Evolutionary conservation across 1,140 invertebrate genomes (phyloP).

Genomic region (Pseudoatta argentina): DNA sequence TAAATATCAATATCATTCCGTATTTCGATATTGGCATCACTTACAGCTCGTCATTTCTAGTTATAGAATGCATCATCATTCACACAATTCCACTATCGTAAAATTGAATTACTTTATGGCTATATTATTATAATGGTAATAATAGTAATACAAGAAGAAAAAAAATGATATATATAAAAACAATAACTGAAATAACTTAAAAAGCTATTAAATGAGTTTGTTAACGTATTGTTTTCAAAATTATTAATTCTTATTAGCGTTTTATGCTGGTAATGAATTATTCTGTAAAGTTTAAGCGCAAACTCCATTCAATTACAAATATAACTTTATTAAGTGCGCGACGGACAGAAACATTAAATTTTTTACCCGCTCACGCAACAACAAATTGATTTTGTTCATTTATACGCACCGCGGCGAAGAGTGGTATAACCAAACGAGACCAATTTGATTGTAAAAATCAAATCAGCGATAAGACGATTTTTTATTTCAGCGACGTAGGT

Average conservation of each 20-base stretch:
- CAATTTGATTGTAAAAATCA: conserved; percentile 32
- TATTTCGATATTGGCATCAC: not conserved
- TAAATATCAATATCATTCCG: conserved; percentile 21
- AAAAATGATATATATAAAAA: not conserved
- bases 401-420: not conserved
- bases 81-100: not conserved
- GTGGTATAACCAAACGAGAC: conserved; percentile 25
- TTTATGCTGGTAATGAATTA: conserved; percentile 7
- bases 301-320: conserved; percentile 20
- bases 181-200: not conserved
- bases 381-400: conserved; percentile 43
- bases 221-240: not conserved
- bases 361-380: conserved; percentile 22
- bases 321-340: not conserved
- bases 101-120: not conserved
- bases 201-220: not conserved
- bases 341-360: conserved; percentile 17
- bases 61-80: not conserved
- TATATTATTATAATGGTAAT: not conserved
- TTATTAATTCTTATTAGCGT: not conserved
- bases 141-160: too few species aligned
- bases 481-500: not conserved
- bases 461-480: conserved; percentile 15
- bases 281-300: not conserved
- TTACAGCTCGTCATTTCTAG: conserved; percentile 2